Evolutionary conservation across 30 jellyfish, hydroid and myxozoan genomes (phyloP).

Genomic region (Rhopilema esculentum): DNA sequence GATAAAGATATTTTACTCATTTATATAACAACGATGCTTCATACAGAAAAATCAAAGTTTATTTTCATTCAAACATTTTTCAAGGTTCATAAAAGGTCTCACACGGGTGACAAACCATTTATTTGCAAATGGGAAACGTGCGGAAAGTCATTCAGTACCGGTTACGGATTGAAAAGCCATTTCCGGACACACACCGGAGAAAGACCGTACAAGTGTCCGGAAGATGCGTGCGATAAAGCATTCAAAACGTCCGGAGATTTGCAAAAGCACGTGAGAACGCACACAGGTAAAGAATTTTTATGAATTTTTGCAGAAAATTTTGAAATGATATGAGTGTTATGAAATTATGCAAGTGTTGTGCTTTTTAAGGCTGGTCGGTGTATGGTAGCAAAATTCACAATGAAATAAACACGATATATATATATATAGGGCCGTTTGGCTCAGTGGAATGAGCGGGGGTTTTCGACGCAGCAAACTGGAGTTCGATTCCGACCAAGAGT

Average conservation of each 20-base stretch:
- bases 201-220: conserved; percentile 96
- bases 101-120: conserved; percentile 97
- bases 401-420: no score
- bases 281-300: conserved; percentile 79
- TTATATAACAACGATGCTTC: no score
- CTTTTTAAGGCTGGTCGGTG: no score
- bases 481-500: no score
- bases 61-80: no score
- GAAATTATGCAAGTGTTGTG: not conserved
- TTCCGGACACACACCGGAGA: conserved; percentile 98
- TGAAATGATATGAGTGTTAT: not conserved
- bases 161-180: conserved; percentile 98
- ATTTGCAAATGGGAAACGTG: conserved; percentile 97
- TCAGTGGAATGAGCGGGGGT: no score
- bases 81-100: conserved; percentile 94
- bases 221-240: conserved; percentile 86
- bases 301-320: not conserved
- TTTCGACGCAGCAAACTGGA: no score
- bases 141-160: conserved; percentile 95
- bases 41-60: no score
- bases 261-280: conserved; percentile 98
- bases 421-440: no score
- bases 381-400: no score
- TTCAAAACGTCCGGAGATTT: conserved; percentile 98
- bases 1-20: no score